Base-by-base conservation (phyloP, 2,113 vertebrate species). In the Orycteropus afer region DNA sequence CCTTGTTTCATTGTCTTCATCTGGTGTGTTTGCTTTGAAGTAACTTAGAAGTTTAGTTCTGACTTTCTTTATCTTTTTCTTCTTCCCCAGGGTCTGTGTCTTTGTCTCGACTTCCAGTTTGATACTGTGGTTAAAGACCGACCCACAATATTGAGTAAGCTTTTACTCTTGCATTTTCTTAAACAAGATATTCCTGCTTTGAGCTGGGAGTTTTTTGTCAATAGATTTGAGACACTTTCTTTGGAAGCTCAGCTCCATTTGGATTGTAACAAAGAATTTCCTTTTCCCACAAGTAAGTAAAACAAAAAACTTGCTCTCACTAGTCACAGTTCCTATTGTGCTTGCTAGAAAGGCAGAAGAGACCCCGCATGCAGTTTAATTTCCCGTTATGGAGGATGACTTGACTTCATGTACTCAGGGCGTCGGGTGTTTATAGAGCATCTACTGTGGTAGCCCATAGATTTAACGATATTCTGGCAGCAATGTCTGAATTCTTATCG, bases 181-280 rank as follows among this genome's bases (percentile, higher is more conserved):
- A 99, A 99, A 97, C 99, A 99, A 94, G 99, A 99, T 94, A 99
- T 99, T 95, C 99, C 99, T 40, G 99, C 99, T 13, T 98, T 99
- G 89, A 99, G 99, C 97, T 99, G 99, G 99, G 99, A 99, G 97
- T 99, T 99, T 96, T 99, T 99, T 96, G 99, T 99, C 96, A 99
- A 99, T 97, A 99, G 99, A 92, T 99, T 99, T 98, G 99, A 99
- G 97, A 99, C 99, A 0, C 98, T 99, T n/a, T 99, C 99, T 93
- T 98, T 99, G 97, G 99, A 99, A 98, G 99, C 99, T 88, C 99
- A 99, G 97, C 98, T 99, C 86, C 99, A 99, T 97, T 98, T 99
- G 97, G 99, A 99, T 97, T 99, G 99, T 98, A 99, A 99, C 98
- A 99, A 99, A 98, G 99, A 99, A 96, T 99, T 99, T 95, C 99